Base-by-base conservation (phyloP, 2,797 vertebrate genomes). In the Odontamblyopus rebecca region DNA sequence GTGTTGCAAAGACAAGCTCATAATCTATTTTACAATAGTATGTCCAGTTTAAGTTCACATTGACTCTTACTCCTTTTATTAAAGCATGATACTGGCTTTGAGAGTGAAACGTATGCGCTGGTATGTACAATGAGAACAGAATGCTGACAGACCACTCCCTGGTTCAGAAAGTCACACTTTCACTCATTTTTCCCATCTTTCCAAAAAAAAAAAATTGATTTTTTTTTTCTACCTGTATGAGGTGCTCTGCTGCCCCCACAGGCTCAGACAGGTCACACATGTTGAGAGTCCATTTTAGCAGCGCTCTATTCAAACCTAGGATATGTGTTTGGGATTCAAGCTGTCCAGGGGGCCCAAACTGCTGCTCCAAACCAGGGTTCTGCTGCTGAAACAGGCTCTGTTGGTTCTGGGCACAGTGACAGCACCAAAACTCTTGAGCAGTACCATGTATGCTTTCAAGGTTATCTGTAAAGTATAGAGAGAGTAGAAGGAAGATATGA, bases 241-340 rank as follows among this genome's bases (percentile, higher is more conserved):
- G 75, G 23, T 68, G 23, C 11, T 68, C 69, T 60, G 91, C 73
- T 41, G 72, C 78, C 73, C 90, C 78, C 3, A 77, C 89, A 59
- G 80, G 78, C 62, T 89, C 80, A 66, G 93, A 86, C 15, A 60
- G 18, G 27, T 82, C 62, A 62, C 79, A 92, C 5, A 80, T 81
- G 26, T 75, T 69, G 23, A 96, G 84, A 11, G 95, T 89, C 84
- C 91, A 86, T 75, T 92, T 77, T n/a, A 96, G 78, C 27, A 92
- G 90, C 6, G 73, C 73, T 62, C 79, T 89, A 48, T 82, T 84
- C 13, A 92, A 79, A 18, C 90, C 87, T 32, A 74, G 77, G 60
- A 8, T 8, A 19, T 30, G 6, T 7, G 27, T 32, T 30, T 7
- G 85, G 94, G 79, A 92, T 91, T 26, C 89, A 87, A 48, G 56